Conservation (phyloP, 2,797 vertebrate species). For the Macropodus opercularis region DNA sequence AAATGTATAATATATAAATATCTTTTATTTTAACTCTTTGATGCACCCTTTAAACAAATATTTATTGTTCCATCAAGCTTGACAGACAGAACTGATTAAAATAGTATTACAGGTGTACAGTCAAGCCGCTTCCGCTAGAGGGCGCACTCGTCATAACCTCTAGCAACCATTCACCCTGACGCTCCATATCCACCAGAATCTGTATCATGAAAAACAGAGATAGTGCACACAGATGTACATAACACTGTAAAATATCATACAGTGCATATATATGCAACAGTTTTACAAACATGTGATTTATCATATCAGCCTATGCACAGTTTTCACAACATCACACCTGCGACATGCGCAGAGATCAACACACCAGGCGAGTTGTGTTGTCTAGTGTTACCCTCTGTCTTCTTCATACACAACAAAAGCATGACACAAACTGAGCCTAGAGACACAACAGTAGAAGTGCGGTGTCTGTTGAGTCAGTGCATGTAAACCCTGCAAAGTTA, state of each 20-base stretch:
- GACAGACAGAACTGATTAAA: not conserved
- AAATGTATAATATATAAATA: too few species aligned
- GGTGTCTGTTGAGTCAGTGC: slow-evolving; percentile 36
- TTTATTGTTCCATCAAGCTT: too few species aligned
- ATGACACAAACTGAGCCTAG: slow-evolving; percentile 8
- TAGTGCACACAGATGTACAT: not conserved
- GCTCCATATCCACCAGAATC: too few species aligned
- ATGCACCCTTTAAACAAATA: not conserved
- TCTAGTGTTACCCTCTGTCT: slow-evolving; percentile 16
- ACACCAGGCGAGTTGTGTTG: not conserved
- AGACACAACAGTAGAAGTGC: slow-evolving; percentile 43
- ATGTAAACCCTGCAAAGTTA: slow-evolving; percentile 26
- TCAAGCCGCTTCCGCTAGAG: slow-evolving; percentile 44
- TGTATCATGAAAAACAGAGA: not conserved
- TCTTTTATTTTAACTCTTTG: too few species aligned
- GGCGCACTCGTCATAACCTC: slow-evolving; percentile 38
- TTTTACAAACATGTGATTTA: too few species aligned
- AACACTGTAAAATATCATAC: too few species aligned
- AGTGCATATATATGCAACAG: too few species aligned
- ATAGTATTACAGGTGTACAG: not conserved
- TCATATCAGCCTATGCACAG: too few species aligned
- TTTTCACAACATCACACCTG: not conserved
- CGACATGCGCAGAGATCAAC: not conserved
- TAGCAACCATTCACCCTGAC: not conserved
- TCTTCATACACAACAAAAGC: not conserved